Evolutionary conservation across 1,140 invertebrate genomes (phyloP), one percentile per base, ranked within the genome.

Genomic region (Radopholus similis): DNA sequence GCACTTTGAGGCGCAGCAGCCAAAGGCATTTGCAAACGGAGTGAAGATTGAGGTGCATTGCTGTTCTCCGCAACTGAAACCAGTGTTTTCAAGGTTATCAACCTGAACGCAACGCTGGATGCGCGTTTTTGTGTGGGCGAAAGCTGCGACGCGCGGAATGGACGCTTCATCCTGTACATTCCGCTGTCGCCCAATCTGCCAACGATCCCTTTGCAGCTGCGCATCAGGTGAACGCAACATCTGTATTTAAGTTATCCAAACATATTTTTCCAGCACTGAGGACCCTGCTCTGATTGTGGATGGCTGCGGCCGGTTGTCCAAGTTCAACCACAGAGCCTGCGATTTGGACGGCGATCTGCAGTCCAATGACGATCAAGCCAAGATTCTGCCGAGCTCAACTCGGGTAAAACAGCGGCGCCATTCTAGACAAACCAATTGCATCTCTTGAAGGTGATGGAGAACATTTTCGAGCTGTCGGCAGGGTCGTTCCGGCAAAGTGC

Each of bases 81-180:
- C 15, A 11, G 18, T 47, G 3, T 58, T 4, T 40, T 38, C 15
- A 26, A 59, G 58, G 32, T 75, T 9, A 5, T 73, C 11, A 66
- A 72, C 40, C 37, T 82, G 60, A 81, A 82, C 54, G 59, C 73
- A 2, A 75, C 73, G 18, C 35, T 81, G 9, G 81, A 81, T 66
- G 40, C 64, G 26, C 59, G 72, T 21, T 82, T 81, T 67, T 81
- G 79, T 35, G 54, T 71, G n/a, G 26, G 70, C 30, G 53, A 58
- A 34, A 76, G 73, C 35, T 81, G 79, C 62, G 66, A 71, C 51
- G 60, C 70, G 13, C 38, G 59, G 26, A 67, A 57, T 23, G 81
- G 80, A 4, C 59, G 58, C n/a, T 81, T 72, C 73, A 75, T 75
- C 63, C 59, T 81, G 18, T 82, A 74, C 62, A 56, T 81, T 15